Percentiles rank a stretch among this genome's conserved stretches.
These are phyloP conservation scores for Subacronicta megacephala DNA, from an alignment of 2,888 invertebrate species.

Conservation along the genomic window DNA sequence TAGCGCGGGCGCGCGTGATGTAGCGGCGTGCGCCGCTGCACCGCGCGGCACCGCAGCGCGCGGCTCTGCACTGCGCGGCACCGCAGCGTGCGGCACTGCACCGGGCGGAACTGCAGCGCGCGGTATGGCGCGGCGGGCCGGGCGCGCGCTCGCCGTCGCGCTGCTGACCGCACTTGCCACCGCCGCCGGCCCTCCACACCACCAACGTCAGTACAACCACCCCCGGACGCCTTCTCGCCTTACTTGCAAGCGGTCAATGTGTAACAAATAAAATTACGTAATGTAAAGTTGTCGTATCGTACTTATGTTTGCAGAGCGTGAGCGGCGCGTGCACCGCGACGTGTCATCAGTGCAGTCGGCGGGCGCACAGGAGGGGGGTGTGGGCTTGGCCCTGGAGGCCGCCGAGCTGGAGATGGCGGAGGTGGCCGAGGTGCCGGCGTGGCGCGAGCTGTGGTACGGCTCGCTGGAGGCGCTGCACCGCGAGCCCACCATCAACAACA, in stretches of 20 bases:
- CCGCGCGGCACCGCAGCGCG: no score
- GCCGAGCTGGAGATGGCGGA: constrained; percentile 64
- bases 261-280: no score
- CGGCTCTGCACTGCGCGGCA: no score
- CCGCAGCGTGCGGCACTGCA: no score
- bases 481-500: constrained; percentile 91
- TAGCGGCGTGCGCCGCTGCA: no score
- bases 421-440: constrained; percentile 84
- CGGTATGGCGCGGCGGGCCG: constrained; percentile 27
- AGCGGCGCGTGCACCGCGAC: constrained; percentile 47
- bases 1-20: no score
- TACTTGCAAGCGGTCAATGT: no score
- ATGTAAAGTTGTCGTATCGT: no score
- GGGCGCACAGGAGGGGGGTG: constrained; percentile 23
- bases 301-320: constrained; percentile 23
- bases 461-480: constrained; percentile 81
- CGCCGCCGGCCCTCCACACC: constrained; percentile 53
- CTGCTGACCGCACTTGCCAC: constrained; percentile 58
- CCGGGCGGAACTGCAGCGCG: no score
- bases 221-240: no score
- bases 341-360: constrained; percentile 34
- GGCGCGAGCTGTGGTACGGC: constrained; percentile 91
- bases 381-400: constrained; percentile 42
- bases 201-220: constrained; percentile 36
- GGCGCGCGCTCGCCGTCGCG: constrained; percentile 52